phyloP scores from a whole-genome alignment of 53 echinoderm and acorn worm species.

The Holothuria scabra region DNA sequence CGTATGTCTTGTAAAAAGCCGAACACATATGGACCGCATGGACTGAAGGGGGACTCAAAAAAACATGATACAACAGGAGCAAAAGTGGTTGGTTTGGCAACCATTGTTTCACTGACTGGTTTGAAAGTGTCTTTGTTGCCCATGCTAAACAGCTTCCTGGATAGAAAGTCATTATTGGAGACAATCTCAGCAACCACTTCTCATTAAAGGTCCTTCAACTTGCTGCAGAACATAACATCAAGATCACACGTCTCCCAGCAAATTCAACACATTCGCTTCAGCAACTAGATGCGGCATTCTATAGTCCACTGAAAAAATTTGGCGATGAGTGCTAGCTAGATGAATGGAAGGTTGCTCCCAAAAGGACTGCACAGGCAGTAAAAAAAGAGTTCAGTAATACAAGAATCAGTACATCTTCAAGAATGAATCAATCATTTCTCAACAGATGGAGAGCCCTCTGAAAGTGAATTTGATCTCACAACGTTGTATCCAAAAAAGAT shows the following conservation, averaged over 20 bases:
- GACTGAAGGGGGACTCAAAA: neutral
- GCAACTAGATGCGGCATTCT: constrained; percentile 37
- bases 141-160: constrained; percentile 1
- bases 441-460: neutral
- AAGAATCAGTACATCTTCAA: neutral
- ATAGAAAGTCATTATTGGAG: constrained; percentile 19
- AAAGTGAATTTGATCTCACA: constrained; percentile 5
- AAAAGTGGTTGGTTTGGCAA: constrained; percentile 35
- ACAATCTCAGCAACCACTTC: constrained; percentile 42
- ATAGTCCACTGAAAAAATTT: constrained; percentile 29
- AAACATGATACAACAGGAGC: constrained; percentile 19
- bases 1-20: too few relatives aligned
- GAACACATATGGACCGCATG: neutral
- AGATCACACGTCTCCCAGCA: constrained; percentile 24
- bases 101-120: constrained; percentile 24
- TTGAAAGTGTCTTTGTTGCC: neutral
- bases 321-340: too few relatives aligned
- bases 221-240: constrained; percentile 12
- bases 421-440: neutral
- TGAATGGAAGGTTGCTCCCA: neutral
- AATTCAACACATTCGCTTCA: constrained; percentile 35
- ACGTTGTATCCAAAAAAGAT: neutral
- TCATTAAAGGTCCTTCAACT: neutral
- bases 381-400: neutral
- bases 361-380: neutral